These are phyloP conservation scores for Sinodicranocentrus sp. DNA, from an alignment of 2,888 invertebrate genomes.

Conservation along the genomic window DNA sequence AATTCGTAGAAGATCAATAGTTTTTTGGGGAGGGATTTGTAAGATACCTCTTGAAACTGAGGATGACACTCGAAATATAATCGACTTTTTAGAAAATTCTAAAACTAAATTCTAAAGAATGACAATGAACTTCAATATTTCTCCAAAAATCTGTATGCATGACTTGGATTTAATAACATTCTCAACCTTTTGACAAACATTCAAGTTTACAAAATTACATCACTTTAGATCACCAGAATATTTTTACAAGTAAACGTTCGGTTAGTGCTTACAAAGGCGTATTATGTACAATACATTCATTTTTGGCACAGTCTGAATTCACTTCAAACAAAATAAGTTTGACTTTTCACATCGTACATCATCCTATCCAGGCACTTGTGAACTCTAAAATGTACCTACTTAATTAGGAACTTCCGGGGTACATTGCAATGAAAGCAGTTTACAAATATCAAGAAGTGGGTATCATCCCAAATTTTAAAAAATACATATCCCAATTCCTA, in stretches of 20 bases:
- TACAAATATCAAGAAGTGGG: no score
- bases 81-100: not conserved
- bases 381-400: not conserved
- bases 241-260: slow-evolving; percentile 8
- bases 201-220: not conserved
- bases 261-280: no score
- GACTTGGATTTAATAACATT: not conserved
- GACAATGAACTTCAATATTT: no score
- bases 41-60: not conserved
- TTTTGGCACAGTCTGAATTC: slow-evolving; percentile 67
- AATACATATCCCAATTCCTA: no score
- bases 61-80: not conserved
- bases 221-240: not conserved
- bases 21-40: not conserved
- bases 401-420: slow-evolving; percentile 5
- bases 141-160: not conserved
- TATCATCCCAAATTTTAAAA: no score
- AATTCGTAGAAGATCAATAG: not conserved
- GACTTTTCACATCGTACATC: not conserved
- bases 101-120: not conserved
- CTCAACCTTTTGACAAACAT: not conserved
- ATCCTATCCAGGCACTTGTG: not conserved
- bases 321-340: slow-evolving; percentile 10
- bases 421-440: no score
- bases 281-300: slow-evolving; percentile 24